Base-by-base conservation (phyloP, 2,888 invertebrate genomes). In the Congeria kusceri region DNA sequence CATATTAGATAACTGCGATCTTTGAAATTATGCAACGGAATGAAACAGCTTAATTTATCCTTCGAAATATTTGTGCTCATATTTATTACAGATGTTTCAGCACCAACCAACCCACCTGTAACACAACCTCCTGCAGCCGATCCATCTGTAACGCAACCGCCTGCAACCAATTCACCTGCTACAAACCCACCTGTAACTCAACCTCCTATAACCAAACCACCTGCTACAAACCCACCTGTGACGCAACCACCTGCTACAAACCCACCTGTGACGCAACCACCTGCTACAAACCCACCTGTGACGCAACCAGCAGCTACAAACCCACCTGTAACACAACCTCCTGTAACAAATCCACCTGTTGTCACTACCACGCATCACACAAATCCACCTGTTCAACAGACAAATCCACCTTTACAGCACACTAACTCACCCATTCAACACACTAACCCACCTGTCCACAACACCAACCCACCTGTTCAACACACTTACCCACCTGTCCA, bases 281-380 rank as follows among this genome's bases (percentile, higher is more conserved):
- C 73, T 27, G 32, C 44, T 15, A 64, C 65, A 13, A 61, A 44
- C 1, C 64, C 62, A 20, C 56, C 61, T 15, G n/a, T 39, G n/a
- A 76, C 82, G 18, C 15, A 56, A 1, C 28, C 68, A 32, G 57
- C 68, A n/a, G 20, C 44, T 4, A 70, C 77, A 44, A 44, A 64
- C 11, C 44, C 75, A 44, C 66, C 68, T 0, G 53, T 32, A 18
- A 61, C 57, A 3, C 15, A 47, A 1, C 62, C 59, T 1, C 29
- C 62, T 13, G 18, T 61, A 58, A 53, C 59, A 39, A 23, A 29
- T 4, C 66, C 44, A 28, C 53, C 56, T 15, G 13, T 18, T n/a
- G 46, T 46, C 56, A 49, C 23, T 25, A 57, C 11, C 69, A 69
- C 7, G 32, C 46, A 15, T 32, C 20, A 63, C 63, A 49, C 13